These are phyloP conservation scores for Aporrectodea caliginosa DNA, from an alignment of 1,140 invertebrate species.

Conservation along the genomic window DNA sequence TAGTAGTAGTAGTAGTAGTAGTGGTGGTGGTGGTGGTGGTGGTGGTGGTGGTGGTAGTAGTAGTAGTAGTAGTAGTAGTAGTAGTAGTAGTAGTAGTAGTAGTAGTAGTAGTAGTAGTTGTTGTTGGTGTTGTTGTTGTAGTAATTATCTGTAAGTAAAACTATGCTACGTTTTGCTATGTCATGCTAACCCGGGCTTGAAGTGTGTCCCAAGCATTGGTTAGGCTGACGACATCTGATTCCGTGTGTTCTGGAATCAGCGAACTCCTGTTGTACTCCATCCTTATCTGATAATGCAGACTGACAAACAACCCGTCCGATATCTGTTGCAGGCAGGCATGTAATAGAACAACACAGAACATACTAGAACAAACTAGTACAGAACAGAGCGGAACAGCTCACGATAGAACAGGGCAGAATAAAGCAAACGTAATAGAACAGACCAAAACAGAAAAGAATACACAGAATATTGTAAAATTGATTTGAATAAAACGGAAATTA, in stretches of 20 bases:
- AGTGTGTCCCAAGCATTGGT: background rate
- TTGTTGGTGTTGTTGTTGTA: background rate
- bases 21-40: background rate
- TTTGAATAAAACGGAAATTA: too few species aligned
- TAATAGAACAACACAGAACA: too few species aligned
- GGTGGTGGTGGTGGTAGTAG: background rate
- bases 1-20: background rate
- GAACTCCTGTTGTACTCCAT: background rate
- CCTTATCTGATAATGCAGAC: background rate
- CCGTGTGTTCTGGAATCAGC: background rate
- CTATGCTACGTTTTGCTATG: background rate
- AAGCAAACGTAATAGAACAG: background rate
- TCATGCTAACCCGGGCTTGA: background rate
- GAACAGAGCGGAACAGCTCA: background rate
- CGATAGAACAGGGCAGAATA: background rate
- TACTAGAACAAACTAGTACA: too few species aligned
- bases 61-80: constrained; percentile 3
- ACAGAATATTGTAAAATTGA: too few species aligned
- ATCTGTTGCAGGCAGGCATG: too few species aligned
- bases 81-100: constrained; percentile 2
- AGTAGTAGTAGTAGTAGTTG: background rate
- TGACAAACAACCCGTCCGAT: background rate
- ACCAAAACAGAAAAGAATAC: too few species aligned
- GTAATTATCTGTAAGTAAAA: background rate
- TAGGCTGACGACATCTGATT: background rate